These are phyloP conservation scores for Drosophila ogumai DNA, from an alignment of 1,140 invertebrate genomes.

Conservation along the genomic window DNA sequence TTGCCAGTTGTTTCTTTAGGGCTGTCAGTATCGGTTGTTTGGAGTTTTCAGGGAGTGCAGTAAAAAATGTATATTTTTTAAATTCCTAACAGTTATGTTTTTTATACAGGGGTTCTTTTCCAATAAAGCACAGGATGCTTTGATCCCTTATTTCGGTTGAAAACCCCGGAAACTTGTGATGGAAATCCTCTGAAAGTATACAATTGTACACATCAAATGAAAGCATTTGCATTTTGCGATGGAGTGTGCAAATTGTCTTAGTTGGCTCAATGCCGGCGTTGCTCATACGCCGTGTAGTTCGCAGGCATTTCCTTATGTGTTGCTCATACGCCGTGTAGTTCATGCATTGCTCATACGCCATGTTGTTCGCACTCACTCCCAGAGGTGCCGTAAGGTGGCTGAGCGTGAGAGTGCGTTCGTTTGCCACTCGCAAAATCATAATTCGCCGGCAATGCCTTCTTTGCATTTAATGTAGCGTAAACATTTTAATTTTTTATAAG, in stretches of 20 bases:
- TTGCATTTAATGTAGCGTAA: slow-evolving; percentile 83
- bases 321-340: slow-evolving; percentile 45
- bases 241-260: slow-evolving; percentile 26
- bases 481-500: slow-evolving; percentile 82
- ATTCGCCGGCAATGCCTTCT: slow-evolving; percentile 63
- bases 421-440: slow-evolving; percentile 68
- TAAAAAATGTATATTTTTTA: neutral
- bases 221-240: slow-evolving; percentile 30
- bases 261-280: slow-evolving; percentile 6
- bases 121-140: too few relatives aligned
- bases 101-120: too few relatives aligned
- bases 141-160: neutral
- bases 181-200: slow-evolving; percentile 52
- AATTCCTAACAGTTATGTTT: too few relatives aligned
- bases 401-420: slow-evolving; percentile 23
- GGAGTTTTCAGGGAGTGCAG: neutral
- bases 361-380: slow-evolving; percentile 50
- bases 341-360: slow-evolving; percentile 42
- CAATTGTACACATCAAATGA: slow-evolving; percentile 46
- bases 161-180: slow-evolving; percentile 19
- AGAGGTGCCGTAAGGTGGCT: slow-evolving; percentile 56
- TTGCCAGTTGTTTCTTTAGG: neutral
- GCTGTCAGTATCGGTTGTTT: neutral
- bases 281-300: slow-evolving; percentile 35
- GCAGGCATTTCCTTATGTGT: slow-evolving; percentile 26